These are phyloP conservation scores for Euleptes europaea DNA, from an alignment of 2,113 vertebrate species.

Conservation along the genomic window DNA sequence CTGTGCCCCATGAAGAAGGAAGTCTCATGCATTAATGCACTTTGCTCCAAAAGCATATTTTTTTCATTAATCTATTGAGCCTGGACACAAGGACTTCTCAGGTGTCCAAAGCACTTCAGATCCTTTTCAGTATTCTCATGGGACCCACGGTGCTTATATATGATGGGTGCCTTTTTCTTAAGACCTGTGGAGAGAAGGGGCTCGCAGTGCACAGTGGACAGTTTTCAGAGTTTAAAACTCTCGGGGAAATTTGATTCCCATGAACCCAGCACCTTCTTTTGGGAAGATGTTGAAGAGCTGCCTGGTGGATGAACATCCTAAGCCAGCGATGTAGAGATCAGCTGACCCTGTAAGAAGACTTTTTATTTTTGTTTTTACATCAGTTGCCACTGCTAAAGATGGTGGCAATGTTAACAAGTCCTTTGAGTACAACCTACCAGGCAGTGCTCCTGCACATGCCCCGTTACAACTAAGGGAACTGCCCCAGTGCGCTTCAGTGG, in stretches of 20 bases:
- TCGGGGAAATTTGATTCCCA: background rate
- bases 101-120: background rate
- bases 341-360: background rate
- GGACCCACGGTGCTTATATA: background rate
- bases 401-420: background rate
- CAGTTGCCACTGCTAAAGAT: constrained; percentile 1
- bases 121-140: constrained; percentile 2
- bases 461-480: background rate
- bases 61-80: background rate
- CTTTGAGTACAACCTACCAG: background rate
- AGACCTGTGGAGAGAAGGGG: background rate
- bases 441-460: background rate
- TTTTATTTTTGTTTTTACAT: constrained; percentile 1
- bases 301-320: background rate
- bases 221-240: background rate
- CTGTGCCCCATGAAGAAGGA: background rate
- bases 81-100: too few species aligned
- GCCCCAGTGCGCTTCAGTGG: background rate
- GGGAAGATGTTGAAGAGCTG: background rate
- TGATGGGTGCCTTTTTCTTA: background rate
- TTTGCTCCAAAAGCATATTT: background rate
- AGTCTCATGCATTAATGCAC: background rate
- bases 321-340: background rate
- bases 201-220: background rate
- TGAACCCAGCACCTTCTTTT: background rate